Percentiles rank a stretch among this genome's conserved stretches.
Evolutionary conservation across 2,797 vertebrate genomes (phyloP).

Genomic region (Sebastes paucispinis): DNA sequence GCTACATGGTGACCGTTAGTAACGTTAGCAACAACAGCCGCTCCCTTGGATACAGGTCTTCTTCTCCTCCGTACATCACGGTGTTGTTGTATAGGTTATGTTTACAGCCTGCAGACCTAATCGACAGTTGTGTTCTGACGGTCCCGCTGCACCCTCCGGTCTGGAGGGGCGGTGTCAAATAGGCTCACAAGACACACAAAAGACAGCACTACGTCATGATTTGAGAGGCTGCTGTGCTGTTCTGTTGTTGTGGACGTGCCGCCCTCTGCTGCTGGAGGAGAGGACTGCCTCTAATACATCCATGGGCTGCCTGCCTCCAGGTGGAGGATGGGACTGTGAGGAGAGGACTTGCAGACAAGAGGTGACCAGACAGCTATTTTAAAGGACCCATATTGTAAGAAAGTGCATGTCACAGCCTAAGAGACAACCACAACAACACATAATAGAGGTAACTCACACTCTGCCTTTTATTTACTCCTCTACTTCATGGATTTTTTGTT

Average conservation of each 20-base stretch:
- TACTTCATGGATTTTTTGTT: too few relatives aligned
- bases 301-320: neutral
- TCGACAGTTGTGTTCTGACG: slow-evolving; percentile 13
- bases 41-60: neutral
- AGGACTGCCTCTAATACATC: neutral
- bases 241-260: neutral
- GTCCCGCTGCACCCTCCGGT: slow-evolving; percentile 60
- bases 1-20: slow-evolving; percentile 44
- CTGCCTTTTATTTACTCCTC: too few relatives aligned
- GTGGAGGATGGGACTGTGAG: neutral
- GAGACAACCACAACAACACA: too few relatives aligned
- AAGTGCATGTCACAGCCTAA: too few relatives aligned
- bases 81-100: slow-evolving; percentile 53
- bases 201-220: slow-evolving; percentile 81
- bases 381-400: too few relatives aligned
- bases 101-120: slow-evolving; percentile 69
- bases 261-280: slow-evolving; percentile 60
- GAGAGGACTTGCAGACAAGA: neutral
- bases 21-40: neutral
- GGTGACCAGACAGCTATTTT: neutral
- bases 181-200: slow-evolving; percentile 73
- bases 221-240: slow-evolving; percentile 6
- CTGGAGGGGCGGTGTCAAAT: slow-evolving; percentile 77
- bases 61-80: slow-evolving; percentile 27
- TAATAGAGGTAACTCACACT: too few relatives aligned